Base-by-base conservation (phyloP, 2,113 vertebrate genomes). In the Eretmochelys imbricata region DNA sequence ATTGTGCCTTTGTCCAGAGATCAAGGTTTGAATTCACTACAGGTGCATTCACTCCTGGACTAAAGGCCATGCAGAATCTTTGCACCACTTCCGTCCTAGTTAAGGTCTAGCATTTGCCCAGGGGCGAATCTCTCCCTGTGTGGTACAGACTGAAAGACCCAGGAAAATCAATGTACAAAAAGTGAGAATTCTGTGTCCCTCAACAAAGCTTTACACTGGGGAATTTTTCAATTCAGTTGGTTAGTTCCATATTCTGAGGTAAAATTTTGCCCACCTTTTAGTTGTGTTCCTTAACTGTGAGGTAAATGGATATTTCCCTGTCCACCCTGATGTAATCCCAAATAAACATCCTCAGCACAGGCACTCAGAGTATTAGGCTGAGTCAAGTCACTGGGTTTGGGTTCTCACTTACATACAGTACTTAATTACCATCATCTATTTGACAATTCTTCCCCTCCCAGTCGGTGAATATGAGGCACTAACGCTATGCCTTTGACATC, bases 261-360 rank as follows among this genome's bases (percentile, higher is more conserved):
- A 89, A 3, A 3, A 0, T 3, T 1, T 0, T 19, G 54, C 17
- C 27, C 12, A 27, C 5, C 10, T 80, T 50, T 80, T n/a, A 0
- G 0, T 1, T 11, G 31, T 6, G 11, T 83, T 87, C 42, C 3
- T 59, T 93, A 57, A 46, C 46, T 57, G 59, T 69, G 46, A 42
- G 17, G 80, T 72, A 84, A 25, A 82, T 14, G 86, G 85, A 75
- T 81, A 62, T 89, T 93, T 49, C 53, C 38, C 8, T 78, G 84
- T 89, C 16, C 82, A 89, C 55, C 29, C 90, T 92, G 83, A 91
- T 17, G 81, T 65, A 55, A 50, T n/a, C 88, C 91, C 89, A 96
- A 94, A 96, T 90, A 89, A 4, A 11, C 55, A 27, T 84, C 81
- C 38, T 86, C 42, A 76, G 80, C 84, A 78, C 75, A 81, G 54